Percentiles rank a stretch among this genome's conserved stretches.
Conservation (phyloP, 2,113 vertebrate genomes). For the Globicephala melas region DNA sequence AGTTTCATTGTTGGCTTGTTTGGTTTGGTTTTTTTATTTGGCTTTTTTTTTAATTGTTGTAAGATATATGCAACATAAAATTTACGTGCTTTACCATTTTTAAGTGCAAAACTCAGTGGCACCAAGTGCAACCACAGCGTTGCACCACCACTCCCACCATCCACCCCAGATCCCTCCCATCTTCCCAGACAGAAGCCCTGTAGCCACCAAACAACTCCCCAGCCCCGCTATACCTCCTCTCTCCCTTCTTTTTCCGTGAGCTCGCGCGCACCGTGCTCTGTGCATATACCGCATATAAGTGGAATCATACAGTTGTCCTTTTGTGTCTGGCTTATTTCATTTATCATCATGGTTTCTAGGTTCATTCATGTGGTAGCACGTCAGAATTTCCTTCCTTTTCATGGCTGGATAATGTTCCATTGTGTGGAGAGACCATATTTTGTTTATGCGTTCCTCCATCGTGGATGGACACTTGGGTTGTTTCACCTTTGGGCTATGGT, state of each 20-base stretch:
- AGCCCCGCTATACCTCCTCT: not conserved
- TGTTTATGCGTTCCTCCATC: not conserved
- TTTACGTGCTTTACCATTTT: not conserved
- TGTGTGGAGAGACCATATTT: fast-evolving
- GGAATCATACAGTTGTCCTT: not conserved
- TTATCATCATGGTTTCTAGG: not conserved
- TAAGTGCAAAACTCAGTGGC: not conserved
- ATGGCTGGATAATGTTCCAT: not conserved
- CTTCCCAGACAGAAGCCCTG: not conserved
- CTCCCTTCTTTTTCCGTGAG: not conserved
- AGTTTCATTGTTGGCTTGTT: not conserved
- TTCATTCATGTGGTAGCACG: not conserved
- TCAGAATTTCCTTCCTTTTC: not conserved
- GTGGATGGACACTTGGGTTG: fast-evolving
- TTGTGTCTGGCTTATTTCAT: not conserved
- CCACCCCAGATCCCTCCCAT: not conserved
- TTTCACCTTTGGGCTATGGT: not conserved
- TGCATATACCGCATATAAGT: fast-evolving
- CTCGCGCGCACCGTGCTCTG: fast-evolving
- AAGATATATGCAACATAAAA: not conserved
- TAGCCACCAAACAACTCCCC: not conserved
- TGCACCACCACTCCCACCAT: too few relatives aligned
- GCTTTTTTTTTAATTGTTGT: not conserved
- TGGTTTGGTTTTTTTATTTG: not conserved
- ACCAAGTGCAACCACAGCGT: not conserved